Base-by-base conservation (phyloP, 2,888 invertebrate species). In the Temnothorax rugatulus region DNA sequence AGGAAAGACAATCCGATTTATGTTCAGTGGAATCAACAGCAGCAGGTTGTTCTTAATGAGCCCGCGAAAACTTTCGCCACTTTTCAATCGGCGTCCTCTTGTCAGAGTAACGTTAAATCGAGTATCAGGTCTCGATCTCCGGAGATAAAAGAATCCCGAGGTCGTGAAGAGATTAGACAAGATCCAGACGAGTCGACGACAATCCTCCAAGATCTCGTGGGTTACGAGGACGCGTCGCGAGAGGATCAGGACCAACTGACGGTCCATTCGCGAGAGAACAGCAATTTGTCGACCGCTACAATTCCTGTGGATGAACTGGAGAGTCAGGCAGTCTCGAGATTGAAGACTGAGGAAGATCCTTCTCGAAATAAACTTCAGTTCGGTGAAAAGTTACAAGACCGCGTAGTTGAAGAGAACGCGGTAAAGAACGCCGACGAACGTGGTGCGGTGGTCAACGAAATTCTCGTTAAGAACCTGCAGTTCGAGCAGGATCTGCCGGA, bases 401-500 rank as follows among this genome's bases (percentile, higher is more conserved):
- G 47, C 11, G 47, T 29, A 47, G 47, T 41, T 29, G 61, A 84
- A 25, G 61, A 81, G 18, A 59, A 29, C 29, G 29, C 77, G 34
- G 54, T 71, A 5, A 85, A 86, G 64, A 83, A 76, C 18, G 84
- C 44, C 9, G 86, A 87, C 2, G 89, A 90, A 18, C 84, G 87
- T 13, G 88, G 81, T 0, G 86, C 91, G 5, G 90, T 93, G 21
- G 91, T 93, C 13, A 93, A 90, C 66, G 93, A 93, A 74, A 88
- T 93, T 57, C 86, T 93, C 13, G 86, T 93, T 69, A 93, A 93
- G 84, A 93, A 92, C 83, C 88, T 93, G 5, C 92, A 91, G 54
- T 93, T 93, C 76, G 90, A 93, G 74, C 93, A 93, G 52, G 93
- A 93, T 76, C 21, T 93, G 7, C 92, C 93, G 9, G 74, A 81